Base-by-base conservation (phyloP, 2,797 vertebrate genomes). In the Catharus ustulatus region DNA sequence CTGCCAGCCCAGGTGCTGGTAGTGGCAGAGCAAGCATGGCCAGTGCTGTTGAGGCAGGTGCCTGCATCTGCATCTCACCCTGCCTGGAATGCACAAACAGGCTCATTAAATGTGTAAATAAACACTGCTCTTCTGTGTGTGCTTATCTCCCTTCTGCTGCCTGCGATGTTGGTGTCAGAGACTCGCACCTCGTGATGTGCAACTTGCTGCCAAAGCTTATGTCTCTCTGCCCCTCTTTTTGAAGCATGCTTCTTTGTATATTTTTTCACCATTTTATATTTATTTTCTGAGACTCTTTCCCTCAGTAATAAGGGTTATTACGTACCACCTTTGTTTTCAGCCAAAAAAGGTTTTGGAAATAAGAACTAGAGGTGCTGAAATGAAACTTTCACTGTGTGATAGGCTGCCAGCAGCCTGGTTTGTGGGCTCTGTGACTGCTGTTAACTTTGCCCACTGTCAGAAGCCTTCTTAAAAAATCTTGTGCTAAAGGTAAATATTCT, bases 81-180 rank as follows among this genome's bases (percentile, higher is more conserved):
- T 79, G 80, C 9, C 42, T 93, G 77, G 74, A 82, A 93, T 86
- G 78, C 66, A 15, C 88, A 94, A 96, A 90, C 92, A 94, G 38
- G 2, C 55, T 93, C 84, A 57, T 93, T 95, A 95, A 49, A 46
- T 0, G 0, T 49, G 88, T 93, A 94, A 90, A 92, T 84, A 92
- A 92, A 93, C 79, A 80, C 84, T 10, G 43, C 3, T 40, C 51
- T 62, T n/a, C 61, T 54, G 1, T 46, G 36, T 26, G 1, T 76
- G 63, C 73, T 88, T 84, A 67, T 89, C 63, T 76, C 26, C 46
- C n/a, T 68, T 45, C 46, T 76, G 0, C 43, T 40, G 23, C n/a
- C 42, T 76, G 0, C 4, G 67, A 62, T 88, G 36, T 68, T 86
- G 62, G 40, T 75, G 62, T 72, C 40, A 52, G 67, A 74, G 40